phyloP scores from a whole-genome alignment of 2,113 vertebrate species.

The Calidris pygmaea region DNA sequence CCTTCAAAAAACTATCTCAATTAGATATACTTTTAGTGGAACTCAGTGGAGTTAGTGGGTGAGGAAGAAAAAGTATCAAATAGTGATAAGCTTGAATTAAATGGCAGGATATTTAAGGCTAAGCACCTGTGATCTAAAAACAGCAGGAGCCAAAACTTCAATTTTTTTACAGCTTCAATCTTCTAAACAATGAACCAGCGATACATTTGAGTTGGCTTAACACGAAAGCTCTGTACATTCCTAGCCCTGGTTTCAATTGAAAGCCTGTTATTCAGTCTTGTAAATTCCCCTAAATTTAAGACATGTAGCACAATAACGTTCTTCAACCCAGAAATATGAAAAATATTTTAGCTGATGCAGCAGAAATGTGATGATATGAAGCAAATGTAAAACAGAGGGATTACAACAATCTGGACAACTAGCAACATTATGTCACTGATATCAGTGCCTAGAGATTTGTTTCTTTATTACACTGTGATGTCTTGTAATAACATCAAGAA shows the following conservation, averaged over 20 bases:
- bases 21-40: neutral
- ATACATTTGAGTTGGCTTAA: neutral
- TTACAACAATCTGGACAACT: neutral
- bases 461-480: conserved; percentile 8
- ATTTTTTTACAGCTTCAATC: neutral
- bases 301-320: neutral
- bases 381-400: conserved; percentile 45
- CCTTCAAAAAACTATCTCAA: neutral
- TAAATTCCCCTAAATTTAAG: conserved; percentile 43
- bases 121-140: neutral
- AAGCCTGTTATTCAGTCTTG: conserved; percentile 3
- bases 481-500: conserved; percentile 23
- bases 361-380: conserved; percentile 43
- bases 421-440: conserved; percentile 23
- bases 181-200: neutral
- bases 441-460: conserved; percentile 22
- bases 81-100: neutral
- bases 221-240: neutral
- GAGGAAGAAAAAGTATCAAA: neutral
- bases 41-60: neutral
- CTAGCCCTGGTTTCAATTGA: conserved; percentile 47
- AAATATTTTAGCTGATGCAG: conserved; percentile 54
- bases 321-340: conserved; percentile 24
- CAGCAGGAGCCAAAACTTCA: neutral
- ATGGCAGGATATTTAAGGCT: neutral